These are phyloP conservation scores for Cantharis flavilabris DNA, from an alignment of 2,888 invertebrate species.

Conservation along the genomic window DNA sequence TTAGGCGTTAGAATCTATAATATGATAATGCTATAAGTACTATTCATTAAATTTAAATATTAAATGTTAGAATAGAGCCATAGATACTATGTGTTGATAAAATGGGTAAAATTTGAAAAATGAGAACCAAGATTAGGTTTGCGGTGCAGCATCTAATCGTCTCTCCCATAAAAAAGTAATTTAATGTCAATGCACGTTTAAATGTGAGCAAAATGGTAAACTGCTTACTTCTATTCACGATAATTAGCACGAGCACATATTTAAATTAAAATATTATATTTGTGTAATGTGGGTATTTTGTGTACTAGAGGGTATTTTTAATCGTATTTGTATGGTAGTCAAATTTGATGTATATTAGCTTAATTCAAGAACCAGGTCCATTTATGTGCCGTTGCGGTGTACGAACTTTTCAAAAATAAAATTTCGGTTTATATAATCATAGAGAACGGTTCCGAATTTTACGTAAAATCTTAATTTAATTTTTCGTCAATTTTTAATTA, in stretches of 20 bases:
- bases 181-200: conserved; percentile 26
- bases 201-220: neutral
- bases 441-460: neutral
- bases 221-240: conserved; percentile 17
- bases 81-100: conserved; percentile 4
- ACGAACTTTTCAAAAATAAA: neutral
- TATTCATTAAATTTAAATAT: conserved; percentile 6
- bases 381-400: neutral
- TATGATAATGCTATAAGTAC: neutral
- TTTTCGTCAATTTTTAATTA: neutral
- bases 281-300: conserved; percentile 26
- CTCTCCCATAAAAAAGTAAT: conserved; percentile 13
- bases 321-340: conserved; percentile 26
- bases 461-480: neutral
- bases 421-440: neutral
- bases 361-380: conserved; percentile 4
- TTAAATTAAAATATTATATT: conserved; percentile 16
- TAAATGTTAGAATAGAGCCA: conserved; percentile 23
- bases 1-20: conserved; percentile 17
- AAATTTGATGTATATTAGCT: conserved; percentile 15
- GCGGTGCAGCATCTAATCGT: conserved; percentile 29
- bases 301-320: conserved; percentile 24
- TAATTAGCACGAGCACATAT: conserved; percentile 26
- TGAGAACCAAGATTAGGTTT: conserved; percentile 14
- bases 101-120: neutral